Evolutionary conservation across 2,113 vertebrate genomes (phyloP), one percentile per base, ranked within the genome.

Genomic region (Actenoides lindsayi): DNA sequence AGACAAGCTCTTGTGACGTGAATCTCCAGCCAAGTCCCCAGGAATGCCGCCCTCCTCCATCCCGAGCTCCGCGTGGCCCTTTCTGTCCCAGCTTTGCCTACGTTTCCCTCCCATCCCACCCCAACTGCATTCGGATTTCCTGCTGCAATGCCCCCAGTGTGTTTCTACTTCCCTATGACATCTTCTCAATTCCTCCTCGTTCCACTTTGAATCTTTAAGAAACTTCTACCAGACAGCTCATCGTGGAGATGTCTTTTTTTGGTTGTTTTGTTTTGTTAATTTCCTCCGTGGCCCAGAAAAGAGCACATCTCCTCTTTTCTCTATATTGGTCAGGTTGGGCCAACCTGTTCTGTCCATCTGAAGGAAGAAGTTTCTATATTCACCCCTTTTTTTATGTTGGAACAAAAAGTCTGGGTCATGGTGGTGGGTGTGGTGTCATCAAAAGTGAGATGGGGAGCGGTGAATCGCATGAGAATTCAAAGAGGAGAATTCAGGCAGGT

Each of bases 371-470:
- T 62, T 81, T 68, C 53, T 41, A 2, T 17, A 15, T 13, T 87
- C 11, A 24, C 17, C 20, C 21, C 9, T 14, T 67, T 65, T 46
- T 56, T 56, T 30, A 5, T 19, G 17, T 24, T 50, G 31, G 13
- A 64, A 42, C 15, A 18, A 76, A 44, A 57, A 3, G 3, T 42
- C 21, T 23, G 64, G 21, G 23, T n/a, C 30, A 27, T 33, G n/a
- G 10, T 31, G 35, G 7, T 3, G 31, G 12, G 24, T 1, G 9
- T 13, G 42, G 9, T 16, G 2, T 10, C 2, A 0, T 48, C 31
- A 33, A 3, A 41, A 54, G 15, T 20, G 48, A 62, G 63, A 28
- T 30, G 41, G 1, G 3, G 62, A 63, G 31, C 12, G 54, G 23
- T 50, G 37, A 50, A 70, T 2, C 12, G 11, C 13, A 2, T 9